phyloP scores from a whole-genome alignment of 2,797 vertebrate genomes.

The Poeciliopsis turneri region DNA sequence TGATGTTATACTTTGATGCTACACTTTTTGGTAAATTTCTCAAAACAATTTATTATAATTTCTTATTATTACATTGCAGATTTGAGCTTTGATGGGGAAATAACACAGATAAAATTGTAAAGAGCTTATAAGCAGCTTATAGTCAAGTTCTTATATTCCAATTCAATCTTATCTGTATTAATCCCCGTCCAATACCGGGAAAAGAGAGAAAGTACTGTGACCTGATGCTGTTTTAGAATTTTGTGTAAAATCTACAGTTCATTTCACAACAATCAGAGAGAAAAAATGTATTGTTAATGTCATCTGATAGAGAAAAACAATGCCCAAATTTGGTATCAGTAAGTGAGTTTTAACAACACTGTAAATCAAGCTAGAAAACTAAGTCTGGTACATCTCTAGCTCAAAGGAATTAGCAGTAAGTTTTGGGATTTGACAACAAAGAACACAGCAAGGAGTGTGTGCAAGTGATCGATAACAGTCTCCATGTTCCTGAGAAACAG shows the following conservation, averaged over 20 bases:
- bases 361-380: not conserved
- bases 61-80: not conserved
- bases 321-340: not conserved
- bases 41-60: not conserved
- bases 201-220: not conserved
- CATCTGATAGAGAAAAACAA: not conserved
- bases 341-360: not conserved
- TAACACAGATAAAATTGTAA: not conserved
- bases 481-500: slow-evolving; percentile 21
- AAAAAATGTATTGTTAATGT: not conserved
- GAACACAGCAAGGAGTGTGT: slow-evolving; percentile 14
- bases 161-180: not conserved
- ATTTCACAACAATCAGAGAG: not conserved
- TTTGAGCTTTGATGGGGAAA: not conserved
- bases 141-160: not conserved
- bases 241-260: not conserved
- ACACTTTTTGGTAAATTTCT: not conserved
- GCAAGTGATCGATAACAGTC: slow-evolving; percentile 30
- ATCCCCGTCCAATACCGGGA: not conserved
- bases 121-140: not conserved
- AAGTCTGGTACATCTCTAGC: not conserved
- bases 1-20: not conserved
- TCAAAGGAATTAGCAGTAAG: slow-evolving; percentile 18
- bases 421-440: slow-evolving; percentile 1
- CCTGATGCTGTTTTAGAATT: not conserved